These are phyloP conservation scores for Leptopilina drosophilae DNA, from an alignment of 2,888 invertebrate genomes.

Conservation along the genomic window DNA sequence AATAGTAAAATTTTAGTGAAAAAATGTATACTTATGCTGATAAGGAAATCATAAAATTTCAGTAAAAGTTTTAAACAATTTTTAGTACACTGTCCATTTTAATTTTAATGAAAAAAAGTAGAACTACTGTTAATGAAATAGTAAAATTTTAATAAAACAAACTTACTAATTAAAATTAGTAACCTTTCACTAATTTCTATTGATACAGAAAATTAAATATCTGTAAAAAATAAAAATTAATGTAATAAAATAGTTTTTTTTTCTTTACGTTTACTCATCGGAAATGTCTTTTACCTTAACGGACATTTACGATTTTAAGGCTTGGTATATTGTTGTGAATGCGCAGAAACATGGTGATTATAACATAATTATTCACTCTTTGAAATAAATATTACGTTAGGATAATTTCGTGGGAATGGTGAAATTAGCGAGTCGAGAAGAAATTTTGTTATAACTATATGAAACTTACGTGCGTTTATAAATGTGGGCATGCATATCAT, in stretches of 20 bases:
- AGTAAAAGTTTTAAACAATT: no score
- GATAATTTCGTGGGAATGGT: constrained; percentile 65
- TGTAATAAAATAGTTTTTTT: background rate
- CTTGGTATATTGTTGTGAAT: constrained; percentile 22
- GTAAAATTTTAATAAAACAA: no score
- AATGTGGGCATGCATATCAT: constrained; percentile 9
- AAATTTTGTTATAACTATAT: constrained; percentile 14
- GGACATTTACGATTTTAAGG: background rate
- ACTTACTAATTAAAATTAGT: no score
- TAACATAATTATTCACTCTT: constrained; percentile 46
- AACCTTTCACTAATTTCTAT: no score
- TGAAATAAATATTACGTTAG: constrained; percentile 50
- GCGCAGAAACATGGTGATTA: constrained; percentile 1
- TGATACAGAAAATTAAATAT: no score
- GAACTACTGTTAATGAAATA: no score
- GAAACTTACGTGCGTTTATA: constrained; percentile 8
- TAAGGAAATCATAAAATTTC: no score
- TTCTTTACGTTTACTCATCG: background rate
- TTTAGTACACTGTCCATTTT: no score
- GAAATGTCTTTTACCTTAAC: constrained; percentile 8
- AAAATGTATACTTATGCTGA: no score
- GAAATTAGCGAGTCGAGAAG: constrained; percentile 48
- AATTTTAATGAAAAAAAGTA: no score
- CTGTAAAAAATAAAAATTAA: background rate
- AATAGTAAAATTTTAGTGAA: no score